Percentiles rank a stretch among this genome's conserved stretches.
Conservation (phyloP, 1,140 invertebrate species). For the Drosophila pseudoananassae region DNA sequence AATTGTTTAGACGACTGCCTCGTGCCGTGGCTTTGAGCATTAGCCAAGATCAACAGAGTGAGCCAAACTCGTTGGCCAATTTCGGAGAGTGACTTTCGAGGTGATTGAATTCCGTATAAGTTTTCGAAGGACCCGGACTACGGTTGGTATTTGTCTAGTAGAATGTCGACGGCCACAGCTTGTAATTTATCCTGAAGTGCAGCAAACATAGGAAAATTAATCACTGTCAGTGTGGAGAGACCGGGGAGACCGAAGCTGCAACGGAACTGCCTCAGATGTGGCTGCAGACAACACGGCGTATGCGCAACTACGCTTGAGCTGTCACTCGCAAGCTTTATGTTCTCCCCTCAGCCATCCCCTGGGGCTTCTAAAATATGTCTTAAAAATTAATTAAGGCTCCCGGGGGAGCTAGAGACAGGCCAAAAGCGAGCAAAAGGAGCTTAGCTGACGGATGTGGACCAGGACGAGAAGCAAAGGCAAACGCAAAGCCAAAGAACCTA, state of each 20-base stretch:
- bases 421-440: constrained; percentile 11
- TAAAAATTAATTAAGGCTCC: constrained; percentile 69
- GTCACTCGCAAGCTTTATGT: constrained; percentile 27
- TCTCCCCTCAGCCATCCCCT: not conserved
- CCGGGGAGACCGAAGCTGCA: constrained; percentile 22
- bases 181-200: constrained; percentile 34
- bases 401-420: not conserved
- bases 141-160: not conserved
- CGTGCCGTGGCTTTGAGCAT: constrained; percentile 30
- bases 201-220: constrained; percentile 45
- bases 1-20: constrained; percentile 32
- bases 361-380: constrained; percentile 42
- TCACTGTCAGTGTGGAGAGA: constrained; percentile 47
- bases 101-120: constrained; percentile 32
- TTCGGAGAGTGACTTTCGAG: constrained; percentile 21
- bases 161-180: constrained; percentile 10
- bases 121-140: not conserved
- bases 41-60: constrained; percentile 34
- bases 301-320: constrained; percentile 42
- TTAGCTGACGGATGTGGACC: constrained; percentile 30
- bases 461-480: not conserved
- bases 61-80: constrained; percentile 24
- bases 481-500: constrained; percentile 3
- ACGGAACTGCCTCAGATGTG: constrained; percentile 5
- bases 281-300: constrained; percentile 42